These are phyloP conservation scores for Tachypleus tridentatus DNA, from an alignment of 1,140 invertebrate species.

Conservation along the genomic window DNA sequence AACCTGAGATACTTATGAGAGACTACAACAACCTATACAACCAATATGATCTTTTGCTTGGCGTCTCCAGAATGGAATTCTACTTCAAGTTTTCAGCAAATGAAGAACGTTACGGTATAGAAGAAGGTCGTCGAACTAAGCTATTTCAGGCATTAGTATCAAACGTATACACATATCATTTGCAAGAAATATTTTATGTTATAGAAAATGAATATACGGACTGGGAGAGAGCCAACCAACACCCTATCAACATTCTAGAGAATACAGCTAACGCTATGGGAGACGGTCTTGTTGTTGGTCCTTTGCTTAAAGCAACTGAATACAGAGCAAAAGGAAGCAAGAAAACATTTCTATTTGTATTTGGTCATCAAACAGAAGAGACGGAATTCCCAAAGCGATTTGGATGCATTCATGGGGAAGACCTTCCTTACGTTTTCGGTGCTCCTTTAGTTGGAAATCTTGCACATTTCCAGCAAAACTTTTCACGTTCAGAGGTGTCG, in stretches of 20 bases:
- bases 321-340: constrained; percentile 30
- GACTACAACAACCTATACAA: constrained; percentile 16
- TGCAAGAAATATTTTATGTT: constrained; percentile 70
- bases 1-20: constrained; percentile 28
- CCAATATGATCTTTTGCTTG: constrained; percentile 81
- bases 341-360: constrained; percentile 41
- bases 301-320: constrained; percentile 76
- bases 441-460: constrained; percentile 55
- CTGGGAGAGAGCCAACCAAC: constrained; percentile 83
- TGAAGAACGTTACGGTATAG: constrained; percentile 87
- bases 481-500: constrained; percentile 74
- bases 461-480: constrained; percentile 47
- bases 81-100: constrained; percentile 48
- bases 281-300: constrained; percentile 85
- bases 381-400: constrained; percentile 64
- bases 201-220: constrained; percentile 95
- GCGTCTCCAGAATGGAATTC: constrained; percentile 32
- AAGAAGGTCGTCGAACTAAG: constrained; percentile 71
- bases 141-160: constrained; percentile 83
- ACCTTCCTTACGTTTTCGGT: constrained; percentile 81
- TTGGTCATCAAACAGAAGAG: constrained; percentile 88
- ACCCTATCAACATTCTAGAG: constrained; percentile 82
- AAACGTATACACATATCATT: constrained; percentile 37
- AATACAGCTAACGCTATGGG: constrained; percentile 83
- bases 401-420: constrained; percentile 76